Conservation (phyloP, 2,888 invertebrate genomes). For the Brenthis hecate region DNA sequence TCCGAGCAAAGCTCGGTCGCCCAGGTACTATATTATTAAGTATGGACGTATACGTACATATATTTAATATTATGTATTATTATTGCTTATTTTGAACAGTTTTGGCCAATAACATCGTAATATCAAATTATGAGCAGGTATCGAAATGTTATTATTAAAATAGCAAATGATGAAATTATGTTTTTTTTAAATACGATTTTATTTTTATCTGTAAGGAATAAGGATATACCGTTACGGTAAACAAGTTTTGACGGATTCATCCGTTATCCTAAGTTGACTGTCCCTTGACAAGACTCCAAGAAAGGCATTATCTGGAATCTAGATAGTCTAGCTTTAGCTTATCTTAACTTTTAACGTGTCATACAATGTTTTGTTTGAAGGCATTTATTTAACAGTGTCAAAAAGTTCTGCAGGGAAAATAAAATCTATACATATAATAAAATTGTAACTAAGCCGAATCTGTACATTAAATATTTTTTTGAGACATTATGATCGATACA, state of each 20-base stretch:
- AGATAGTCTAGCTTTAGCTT: background rate
- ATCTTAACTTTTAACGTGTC: background rate
- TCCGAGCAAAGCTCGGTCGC: too few species aligned
- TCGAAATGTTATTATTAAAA: background rate
- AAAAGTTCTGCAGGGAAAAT: too few species aligned
- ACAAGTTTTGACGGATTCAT: constrained; percentile 35
- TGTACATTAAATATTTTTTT: too few species aligned
- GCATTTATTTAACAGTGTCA: too few species aligned
- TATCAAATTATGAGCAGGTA: background rate
- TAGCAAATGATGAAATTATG: background rate
- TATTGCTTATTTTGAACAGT: background rate
- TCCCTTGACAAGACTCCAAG: constrained; percentile 35
- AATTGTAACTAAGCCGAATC: too few species aligned
- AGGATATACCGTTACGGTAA: constrained; percentile 34
- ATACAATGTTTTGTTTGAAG: too few species aligned
- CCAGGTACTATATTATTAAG: too few species aligned
- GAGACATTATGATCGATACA: too few species aligned
- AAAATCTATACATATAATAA: too few species aligned
- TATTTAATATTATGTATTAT: too few species aligned
- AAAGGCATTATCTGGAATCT: constrained; percentile 30
- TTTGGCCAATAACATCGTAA: constrained; percentile 1
- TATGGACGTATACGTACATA: too few species aligned
- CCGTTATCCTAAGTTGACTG: constrained; percentile 34
- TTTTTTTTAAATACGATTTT: background rate
- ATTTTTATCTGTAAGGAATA: constrained; percentile 9